Evolutionary conservation across 2,797 vertebrate species (phyloP), one percentile per base, ranked within the genome.

Genomic region (Coluber constrictor): DNA sequence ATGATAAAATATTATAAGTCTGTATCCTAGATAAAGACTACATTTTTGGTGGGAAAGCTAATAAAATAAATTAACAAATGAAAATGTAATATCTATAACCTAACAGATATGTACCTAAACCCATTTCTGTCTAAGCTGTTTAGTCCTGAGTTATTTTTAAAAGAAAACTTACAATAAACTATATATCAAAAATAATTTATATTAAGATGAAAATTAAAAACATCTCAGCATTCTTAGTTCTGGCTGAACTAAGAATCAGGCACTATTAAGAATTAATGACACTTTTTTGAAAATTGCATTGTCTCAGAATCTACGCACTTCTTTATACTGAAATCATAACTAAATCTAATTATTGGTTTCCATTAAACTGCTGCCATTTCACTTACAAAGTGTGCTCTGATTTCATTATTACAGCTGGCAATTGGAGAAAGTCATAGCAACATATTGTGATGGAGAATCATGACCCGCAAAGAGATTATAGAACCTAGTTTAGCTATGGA

Each of bases 371-470:
- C 25, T 83, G 59, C 9, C 70, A 12, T 88, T 90, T 27, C 55
- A 89, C 29, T 87, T 86, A 66, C 92, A 63, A 94, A 92, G 95
- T 93, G 47, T 54, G 90, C 5, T 91, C 27, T 66, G 86, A 94
- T 93, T 79, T 56, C 8, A 94, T 61, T 91, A 87, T 60, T 27
- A 20, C 47, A 63, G 51, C 90, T 90, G 59, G 56, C 61, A 93
- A 54, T 2, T 86, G 29, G 27, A 93, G 51, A 5, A 54, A 90
- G 57, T 93, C 55, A 11, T 90, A 59, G 55, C 1, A 92, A 90
- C 4, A 13, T 94, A 94, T 59, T 61, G 5, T 88, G 74, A 12
- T 13, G 5, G 89, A 55, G 90, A 90, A 92, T 43, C 18, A 61
- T 91, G 70, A 11, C 0, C 91, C 87, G 7, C 55, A 63, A 93